These are phyloP conservation scores for Dromas ardeola DNA, from an alignment of 2,113 vertebrate genomes.

Conservation along the genomic window DNA sequence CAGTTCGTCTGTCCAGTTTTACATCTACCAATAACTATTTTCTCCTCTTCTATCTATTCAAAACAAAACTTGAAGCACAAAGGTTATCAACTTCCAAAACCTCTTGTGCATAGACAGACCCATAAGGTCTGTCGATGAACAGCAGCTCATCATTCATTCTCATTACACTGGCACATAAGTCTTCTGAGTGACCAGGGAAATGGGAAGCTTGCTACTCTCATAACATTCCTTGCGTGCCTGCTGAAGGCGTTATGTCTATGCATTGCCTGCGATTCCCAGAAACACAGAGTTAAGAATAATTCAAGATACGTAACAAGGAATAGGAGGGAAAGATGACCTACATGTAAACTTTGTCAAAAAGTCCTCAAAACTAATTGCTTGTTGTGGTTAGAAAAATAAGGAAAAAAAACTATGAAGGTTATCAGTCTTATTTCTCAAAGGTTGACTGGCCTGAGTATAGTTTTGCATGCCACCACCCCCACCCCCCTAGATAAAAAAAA, in stretches of 20 bases:
- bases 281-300: background rate
- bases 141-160: slow-evolving; percentile 21
- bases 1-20: background rate
- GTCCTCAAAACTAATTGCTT: background rate
- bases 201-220: background rate
- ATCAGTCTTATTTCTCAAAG: background rate
- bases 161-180: slow-evolving; percentile 34
- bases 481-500: background rate
- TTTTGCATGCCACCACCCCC: fast-evolving
- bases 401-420: background rate
- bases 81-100: slow-evolving; percentile 31
- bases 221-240: slow-evolving; percentile 28
- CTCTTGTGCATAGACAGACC: background rate
- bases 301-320: background rate
- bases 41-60: background rate
- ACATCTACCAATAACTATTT: background rate
- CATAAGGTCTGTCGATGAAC: background rate
- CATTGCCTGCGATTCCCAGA: background rate
- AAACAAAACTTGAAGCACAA: slow-evolving; percentile 11
- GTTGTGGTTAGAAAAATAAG: background rate
- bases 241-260: background rate
- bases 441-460: background rate
- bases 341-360: background rate
- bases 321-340: background rate
- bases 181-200: background rate